These are phyloP conservation scores for Drosophila biarmipes DNA, from an alignment of 1,140 invertebrate species.

Conservation along the genomic window DNA sequence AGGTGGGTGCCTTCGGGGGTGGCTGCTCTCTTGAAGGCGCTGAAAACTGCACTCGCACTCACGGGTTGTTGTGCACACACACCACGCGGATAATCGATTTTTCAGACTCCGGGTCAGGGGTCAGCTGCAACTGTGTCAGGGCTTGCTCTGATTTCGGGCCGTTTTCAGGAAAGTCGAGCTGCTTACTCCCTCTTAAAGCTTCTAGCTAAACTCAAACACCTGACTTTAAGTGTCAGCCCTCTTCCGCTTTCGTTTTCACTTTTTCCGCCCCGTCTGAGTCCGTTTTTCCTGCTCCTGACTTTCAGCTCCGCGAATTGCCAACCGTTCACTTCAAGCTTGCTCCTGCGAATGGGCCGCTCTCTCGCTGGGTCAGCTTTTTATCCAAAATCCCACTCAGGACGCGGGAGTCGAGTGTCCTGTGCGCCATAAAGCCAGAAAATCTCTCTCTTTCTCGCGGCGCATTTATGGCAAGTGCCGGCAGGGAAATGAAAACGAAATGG, in stretches of 20 bases:
- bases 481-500: constrained; percentile 51
- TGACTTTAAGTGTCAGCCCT: constrained; percentile 13
- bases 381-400: constrained; percentile 11
- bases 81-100: constrained; percentile 40
- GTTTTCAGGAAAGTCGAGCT: not conserved
- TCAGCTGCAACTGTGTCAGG: constrained; percentile 48
- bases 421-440: constrained; percentile 44
- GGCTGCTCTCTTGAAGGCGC: constrained; percentile 10
- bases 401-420: constrained; percentile 42
- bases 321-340: constrained; percentile 58
- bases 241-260: constrained; percentile 75
- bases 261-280: constrained; percentile 32
- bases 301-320: constrained; percentile 29
- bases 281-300: constrained; percentile 11
- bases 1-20: not conserved
- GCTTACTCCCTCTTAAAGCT: not conserved
- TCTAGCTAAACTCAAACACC: not conserved
- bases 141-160: not conserved
- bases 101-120: constrained; percentile 20
- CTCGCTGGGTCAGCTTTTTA: constrained; percentile 47
- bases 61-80: constrained; percentile 7
- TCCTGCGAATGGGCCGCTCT: constrained; percentile 64
- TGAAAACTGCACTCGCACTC: constrained; percentile 9
- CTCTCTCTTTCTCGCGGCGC: constrained; percentile 12
- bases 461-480: constrained; percentile 40